Evolutionary conservation across 2,797 vertebrate genomes (phyloP).

Genomic region (Nasua narica): DNA sequence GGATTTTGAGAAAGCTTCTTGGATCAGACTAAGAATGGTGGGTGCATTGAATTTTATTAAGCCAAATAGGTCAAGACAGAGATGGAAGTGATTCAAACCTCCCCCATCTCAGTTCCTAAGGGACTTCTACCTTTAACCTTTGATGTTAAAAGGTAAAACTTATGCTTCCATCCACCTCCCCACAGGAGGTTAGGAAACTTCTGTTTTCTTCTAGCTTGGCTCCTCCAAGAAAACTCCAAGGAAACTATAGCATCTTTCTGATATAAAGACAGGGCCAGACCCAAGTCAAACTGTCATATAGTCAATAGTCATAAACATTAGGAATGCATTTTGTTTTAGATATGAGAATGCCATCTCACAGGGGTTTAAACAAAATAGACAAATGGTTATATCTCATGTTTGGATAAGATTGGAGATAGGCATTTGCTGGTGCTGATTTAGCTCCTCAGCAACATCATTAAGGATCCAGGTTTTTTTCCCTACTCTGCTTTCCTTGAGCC

Average conservation of each 20-base stretch:
- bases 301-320: background rate
- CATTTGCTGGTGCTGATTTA: background rate
- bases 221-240: background rate
- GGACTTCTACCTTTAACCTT: background rate
- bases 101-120: background rate
- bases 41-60: background rate
- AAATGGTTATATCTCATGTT: background rate
- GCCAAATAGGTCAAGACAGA: background rate
- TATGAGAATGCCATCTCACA: background rate
- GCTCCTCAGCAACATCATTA: background rate
- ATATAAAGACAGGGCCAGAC: background rate
- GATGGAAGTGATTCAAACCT: background rate
- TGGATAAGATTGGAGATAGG: background rate
- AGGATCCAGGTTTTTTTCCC: background rate
- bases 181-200: background rate
- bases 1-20: background rate
- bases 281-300: background rate
- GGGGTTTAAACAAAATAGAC: background rate
- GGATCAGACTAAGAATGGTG: background rate
- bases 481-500: background rate
- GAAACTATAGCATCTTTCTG: background rate
- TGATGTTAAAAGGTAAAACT: background rate
- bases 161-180: background rate
- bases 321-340: background rate
- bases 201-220: background rate